Percentiles rank a stretch among this genome's conserved stretches.
Conservation (phyloP, 2,113 vertebrate genomes). For the Xiphorhynchus elegans region DNA sequence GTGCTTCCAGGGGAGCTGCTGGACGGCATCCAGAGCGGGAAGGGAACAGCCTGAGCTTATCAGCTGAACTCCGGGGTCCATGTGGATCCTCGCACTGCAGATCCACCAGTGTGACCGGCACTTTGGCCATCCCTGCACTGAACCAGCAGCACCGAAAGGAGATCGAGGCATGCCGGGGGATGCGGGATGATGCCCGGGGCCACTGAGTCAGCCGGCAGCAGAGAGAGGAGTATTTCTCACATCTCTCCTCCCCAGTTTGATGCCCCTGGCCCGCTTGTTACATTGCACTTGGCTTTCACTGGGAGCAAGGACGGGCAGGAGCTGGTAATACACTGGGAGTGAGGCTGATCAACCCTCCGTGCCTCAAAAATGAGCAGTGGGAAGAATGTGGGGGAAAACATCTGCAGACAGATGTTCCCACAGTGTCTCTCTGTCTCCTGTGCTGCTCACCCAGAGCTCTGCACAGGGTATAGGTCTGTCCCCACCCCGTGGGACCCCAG, state of each 20-base stretch:
- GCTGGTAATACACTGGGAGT: accelerated
- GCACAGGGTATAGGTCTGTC: accelerated
- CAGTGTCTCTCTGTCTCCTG: not conserved
- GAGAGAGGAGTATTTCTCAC: not conserved
- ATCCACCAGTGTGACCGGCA: not conserved
- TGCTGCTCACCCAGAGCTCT: not conserved
- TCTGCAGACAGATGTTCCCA: not conserved
- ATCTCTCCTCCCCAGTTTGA: accelerated
- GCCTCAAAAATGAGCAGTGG: not conserved
- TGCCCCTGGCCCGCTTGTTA: not conserved
- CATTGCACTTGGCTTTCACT: accelerated
- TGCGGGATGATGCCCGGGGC: not conserved
- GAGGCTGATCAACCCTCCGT: not conserved
- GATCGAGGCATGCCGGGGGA: not conserved
- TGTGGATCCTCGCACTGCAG: not conserved
- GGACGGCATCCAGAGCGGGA: not conserved
- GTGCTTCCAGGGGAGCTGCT: slow-evolving; percentile 15
- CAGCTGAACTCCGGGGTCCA: not conserved
- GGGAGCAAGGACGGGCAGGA: not conserved
- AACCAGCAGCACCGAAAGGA: not conserved
- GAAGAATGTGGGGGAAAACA: accelerated
- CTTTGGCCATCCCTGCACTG: accelerated
- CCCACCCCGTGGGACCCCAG: not conserved
- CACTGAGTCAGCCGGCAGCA: accelerated
- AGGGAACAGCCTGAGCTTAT: slow-evolving; percentile 5